Evolutionary conservation across 1,140 invertebrate species (phyloP).

Genomic region (Trachymyrmex septentrionalis): DNA sequence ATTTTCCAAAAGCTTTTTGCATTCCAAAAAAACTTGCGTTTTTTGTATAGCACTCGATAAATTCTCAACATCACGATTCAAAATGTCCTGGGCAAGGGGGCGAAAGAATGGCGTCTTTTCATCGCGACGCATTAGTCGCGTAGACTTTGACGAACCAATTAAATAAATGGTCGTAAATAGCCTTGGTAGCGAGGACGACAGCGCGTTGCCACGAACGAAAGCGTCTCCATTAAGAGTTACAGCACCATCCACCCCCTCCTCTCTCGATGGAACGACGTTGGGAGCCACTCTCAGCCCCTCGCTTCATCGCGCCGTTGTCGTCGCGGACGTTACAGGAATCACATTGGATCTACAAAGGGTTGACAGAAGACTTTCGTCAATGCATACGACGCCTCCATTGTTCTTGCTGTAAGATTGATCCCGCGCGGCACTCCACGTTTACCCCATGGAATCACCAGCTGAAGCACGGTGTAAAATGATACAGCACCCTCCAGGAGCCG

Average conservation of each 20-base stretch:
- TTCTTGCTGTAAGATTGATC: constrained; percentile 73
- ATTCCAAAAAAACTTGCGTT: not conserved
- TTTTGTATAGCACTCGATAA: not conserved
- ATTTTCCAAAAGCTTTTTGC: not conserved
- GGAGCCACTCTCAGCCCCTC: constrained; percentile 73
- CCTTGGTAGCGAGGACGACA: constrained; percentile 17
- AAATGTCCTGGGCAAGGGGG: not conserved
- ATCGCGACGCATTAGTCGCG: constrained; percentile 66
- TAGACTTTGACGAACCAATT: constrained; percentile 78
- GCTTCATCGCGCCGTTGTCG: constrained; percentile 63
- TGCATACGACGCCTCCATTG: constrained; percentile 69
- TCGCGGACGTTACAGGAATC: constrained; percentile 73
- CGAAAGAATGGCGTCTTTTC: constrained; percentile 63
- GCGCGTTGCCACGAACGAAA: constrained; percentile 53
- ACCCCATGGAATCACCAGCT: constrained; percentile 29
- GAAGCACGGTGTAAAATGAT: constrained; percentile 54
- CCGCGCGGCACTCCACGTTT: constrained; percentile 23
- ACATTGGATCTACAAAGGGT: constrained; percentile 79
- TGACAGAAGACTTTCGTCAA: constrained; percentile 78
- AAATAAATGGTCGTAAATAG: constrained; percentile 78
- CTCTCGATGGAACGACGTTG: constrained; percentile 50
- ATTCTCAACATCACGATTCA: not conserved
- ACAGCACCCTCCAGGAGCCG: constrained; percentile 22
- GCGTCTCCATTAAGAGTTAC: constrained; percentile 74
- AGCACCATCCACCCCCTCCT: constrained; percentile 2